Conservation (phyloP, 37 sponge, comb jelly and placozoan species). For the Lycopodina hypogea region DNA sequence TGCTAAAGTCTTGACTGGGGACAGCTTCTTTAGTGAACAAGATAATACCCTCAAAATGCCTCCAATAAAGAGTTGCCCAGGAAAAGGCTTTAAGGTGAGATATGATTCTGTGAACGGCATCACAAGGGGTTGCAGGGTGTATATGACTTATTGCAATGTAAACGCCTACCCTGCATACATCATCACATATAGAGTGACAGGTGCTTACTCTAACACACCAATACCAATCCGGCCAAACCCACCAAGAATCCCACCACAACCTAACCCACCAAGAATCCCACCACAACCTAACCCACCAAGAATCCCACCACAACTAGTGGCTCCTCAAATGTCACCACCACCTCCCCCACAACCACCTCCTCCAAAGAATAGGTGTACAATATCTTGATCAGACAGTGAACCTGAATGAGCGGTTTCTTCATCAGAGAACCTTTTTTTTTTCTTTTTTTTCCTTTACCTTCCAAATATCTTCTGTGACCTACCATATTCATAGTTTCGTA, state of each 20-base stretch:
- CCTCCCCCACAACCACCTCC: background rate
- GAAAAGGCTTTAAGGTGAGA: slow-evolving; percentile 20
- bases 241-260: too few relatives aligned
- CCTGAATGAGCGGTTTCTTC: too few relatives aligned
- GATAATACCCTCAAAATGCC: slow-evolving; percentile 55
- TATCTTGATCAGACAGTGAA: too few relatives aligned
- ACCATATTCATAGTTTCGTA: too few relatives aligned
- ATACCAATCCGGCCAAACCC: too few relatives aligned
- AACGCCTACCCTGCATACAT: slow-evolving; percentile 79
- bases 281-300: background rate
- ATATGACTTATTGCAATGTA: slow-evolving; percentile 73
- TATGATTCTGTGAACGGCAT: slow-evolving; percentile 77
- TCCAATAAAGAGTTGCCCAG: slow-evolving; percentile 33
- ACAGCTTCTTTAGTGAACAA: slow-evolving; percentile 5
- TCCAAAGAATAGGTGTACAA: background rate
- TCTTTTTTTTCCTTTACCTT: too few relatives aligned
- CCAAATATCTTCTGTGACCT: too few relatives aligned
- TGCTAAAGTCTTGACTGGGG: slow-evolving; percentile 63
- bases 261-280: too few relatives aligned
- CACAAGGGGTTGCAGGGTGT: slow-evolving; percentile 51
- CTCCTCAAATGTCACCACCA: background rate
- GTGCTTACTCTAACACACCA: too few relatives aligned
- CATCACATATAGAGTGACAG: slow-evolving; percentile 27
- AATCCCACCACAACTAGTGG: background rate
- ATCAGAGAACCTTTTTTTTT: too few relatives aligned